Base-by-base conservation (phyloP, 2,888 invertebrate genomes). In the Cremastinae sp. region DNA sequence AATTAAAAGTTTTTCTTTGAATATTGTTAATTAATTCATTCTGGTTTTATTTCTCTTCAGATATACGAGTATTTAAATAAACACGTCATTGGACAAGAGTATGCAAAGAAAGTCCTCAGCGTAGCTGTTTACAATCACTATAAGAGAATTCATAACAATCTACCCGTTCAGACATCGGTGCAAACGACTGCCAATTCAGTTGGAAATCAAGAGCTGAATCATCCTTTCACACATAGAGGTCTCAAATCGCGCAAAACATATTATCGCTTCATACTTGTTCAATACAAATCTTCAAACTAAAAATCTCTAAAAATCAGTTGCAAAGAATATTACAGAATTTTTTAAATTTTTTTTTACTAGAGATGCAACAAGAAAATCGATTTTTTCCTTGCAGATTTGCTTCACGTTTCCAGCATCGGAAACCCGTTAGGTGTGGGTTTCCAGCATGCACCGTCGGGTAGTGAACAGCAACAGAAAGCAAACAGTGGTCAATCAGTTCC, bases 91-190 rank as follows among this genome's bases (percentile, higher is more conserved):
- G 99, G 99, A 0, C 99, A 99, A 90, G 97, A 98, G 81, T 94
- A 95, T 90, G 99, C 99, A 0, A 99, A 99, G 91, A 98, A 98
- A 91, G 98, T 98, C 43, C 91, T 99, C 41, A 95, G 98, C 0
- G 99, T 99, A 39, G 98, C 99, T 9, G 99, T 99, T 0, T 99
- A 99, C 91, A 98, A 99, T 91, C 99, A 99, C 90, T 99, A 99
- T 91, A 98, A 99, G 91, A 92, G 99, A 84, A 97, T 99, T 86
- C 96, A 96, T 90, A 97, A 98, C 90, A 98, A 98, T 91, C 92
- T 96, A 75, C 94, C 94, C 82, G 81, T 84, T 28, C 89, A 88
- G 70, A 88, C 80, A 78, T 80, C 87, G n/a, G 80, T 81, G 10
- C 88, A 85, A 64, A 81, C 81, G 43, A 85, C 78, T 47, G 64